Evolutionary conservation across 2,888 invertebrate genomes (phyloP).

Genomic region (Digitonthophagus gazella): DNA sequence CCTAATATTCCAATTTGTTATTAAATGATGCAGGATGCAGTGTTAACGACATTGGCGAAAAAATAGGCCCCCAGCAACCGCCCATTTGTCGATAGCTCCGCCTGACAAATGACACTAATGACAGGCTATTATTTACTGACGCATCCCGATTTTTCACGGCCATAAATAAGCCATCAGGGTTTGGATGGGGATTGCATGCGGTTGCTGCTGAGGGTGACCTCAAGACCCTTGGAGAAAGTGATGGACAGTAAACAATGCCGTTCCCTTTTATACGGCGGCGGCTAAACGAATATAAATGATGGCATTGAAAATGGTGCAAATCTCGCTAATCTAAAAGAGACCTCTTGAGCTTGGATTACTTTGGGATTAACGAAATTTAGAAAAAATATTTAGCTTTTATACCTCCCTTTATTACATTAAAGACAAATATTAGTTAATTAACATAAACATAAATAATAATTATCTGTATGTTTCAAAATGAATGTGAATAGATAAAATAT

Average conservation of each 20-base stretch:
- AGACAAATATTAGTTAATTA: no score
- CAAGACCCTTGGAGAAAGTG: background rate
- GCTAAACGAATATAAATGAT: conserved; percentile 28
- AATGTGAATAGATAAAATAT: no score
- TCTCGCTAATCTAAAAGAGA: background rate
- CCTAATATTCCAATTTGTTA: no score
- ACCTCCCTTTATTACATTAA: no score
- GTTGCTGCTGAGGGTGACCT: conserved; percentile 13
- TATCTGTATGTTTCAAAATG: background rate
- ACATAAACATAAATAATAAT: no score
- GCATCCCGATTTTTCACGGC: conserved; percentile 44
- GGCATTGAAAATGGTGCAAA: conserved; percentile 1
- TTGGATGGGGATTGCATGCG: conserved; percentile 35
- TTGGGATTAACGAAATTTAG: background rate
- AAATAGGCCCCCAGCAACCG: background rate
- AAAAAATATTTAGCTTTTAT: background rate
- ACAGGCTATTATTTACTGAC: conserved; percentile 43
- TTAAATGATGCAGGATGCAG: no score
- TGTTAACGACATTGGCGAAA: background rate
- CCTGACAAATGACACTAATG: conserved; percentile 34
- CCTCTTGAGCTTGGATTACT: background rate
- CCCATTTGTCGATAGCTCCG: conserved; percentile 17
- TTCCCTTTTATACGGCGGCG: conserved; percentile 26
- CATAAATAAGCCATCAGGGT: conserved; percentile 42
- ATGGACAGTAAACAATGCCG: conserved; percentile 37